phyloP scores from a whole-genome alignment of 2,113 vertebrate species.

The Ophthalmotilapia sp. region DNA sequence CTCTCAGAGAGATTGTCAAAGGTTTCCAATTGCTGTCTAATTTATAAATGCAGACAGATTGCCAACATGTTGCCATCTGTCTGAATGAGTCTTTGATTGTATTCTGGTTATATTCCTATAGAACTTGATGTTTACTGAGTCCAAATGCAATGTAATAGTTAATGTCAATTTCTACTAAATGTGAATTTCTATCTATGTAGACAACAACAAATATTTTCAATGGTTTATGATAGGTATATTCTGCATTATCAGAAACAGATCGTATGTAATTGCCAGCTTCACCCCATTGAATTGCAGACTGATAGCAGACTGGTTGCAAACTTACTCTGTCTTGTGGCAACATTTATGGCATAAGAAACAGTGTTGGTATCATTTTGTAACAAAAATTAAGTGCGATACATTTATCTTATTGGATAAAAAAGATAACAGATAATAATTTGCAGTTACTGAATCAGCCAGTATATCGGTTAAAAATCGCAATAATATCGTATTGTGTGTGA shows the following conservation, averaged over 20 bases:
- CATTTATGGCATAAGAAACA: neutral
- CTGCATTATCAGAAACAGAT: neutral
- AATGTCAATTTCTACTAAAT: neutral
- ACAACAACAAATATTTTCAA: neutral
- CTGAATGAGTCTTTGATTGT: neutral
- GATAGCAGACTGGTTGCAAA: neutral
- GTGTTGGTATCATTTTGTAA: neutral
- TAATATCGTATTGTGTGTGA: neutral
- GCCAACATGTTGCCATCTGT: neutral
- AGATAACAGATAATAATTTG: neutral
- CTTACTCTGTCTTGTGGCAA: neutral
- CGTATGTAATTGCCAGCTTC: neutral
- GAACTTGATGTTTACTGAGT: neutral
- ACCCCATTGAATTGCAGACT: neutral
- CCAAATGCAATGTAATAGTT: neutral
- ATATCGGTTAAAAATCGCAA: neutral
- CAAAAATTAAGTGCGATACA: neutral
- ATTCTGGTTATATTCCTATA: neutral
- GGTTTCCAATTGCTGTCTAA: neutral
- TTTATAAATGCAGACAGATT: neutral
- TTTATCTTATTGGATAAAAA: neutral
- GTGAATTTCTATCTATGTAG: neutral
- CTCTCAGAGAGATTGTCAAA: neutral
- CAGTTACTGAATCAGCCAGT: neutral
- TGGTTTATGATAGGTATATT: neutral